phyloP scores from a whole-genome alignment of 2,113 vertebrate species.

The Misgurnus anguillicaudatus region DNA sequence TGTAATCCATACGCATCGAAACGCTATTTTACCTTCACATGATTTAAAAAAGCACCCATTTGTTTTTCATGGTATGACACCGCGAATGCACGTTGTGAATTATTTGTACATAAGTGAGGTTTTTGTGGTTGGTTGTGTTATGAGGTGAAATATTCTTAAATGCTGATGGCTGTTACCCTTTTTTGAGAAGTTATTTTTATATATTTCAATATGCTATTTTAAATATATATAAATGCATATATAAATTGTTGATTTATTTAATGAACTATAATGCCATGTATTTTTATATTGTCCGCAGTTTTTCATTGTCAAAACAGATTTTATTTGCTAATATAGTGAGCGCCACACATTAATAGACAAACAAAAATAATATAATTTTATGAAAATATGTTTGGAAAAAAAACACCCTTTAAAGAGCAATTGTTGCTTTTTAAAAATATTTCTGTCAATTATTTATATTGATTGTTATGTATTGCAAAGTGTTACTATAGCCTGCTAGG shows the following conservation, averaged over 20 bases:
- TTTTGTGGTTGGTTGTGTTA: conserved; percentile 70
- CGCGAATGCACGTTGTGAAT: conserved; percentile 62
- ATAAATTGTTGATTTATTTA: conserved; percentile 80
- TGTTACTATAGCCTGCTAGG: conserved; percentile 50
- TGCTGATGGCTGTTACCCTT: conserved; percentile 73
- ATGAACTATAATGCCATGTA: conserved; percentile 79
- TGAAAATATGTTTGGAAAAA: not conserved
- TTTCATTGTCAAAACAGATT: conserved; percentile 73
- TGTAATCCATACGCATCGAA: conserved; percentile 61
- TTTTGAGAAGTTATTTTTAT: conserved; percentile 81
- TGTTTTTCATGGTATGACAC: conserved; percentile 58
- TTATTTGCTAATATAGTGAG: conserved; percentile 69
- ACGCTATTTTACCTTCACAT: conserved; percentile 54
- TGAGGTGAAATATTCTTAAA: conserved; percentile 70
- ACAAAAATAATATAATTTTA: conserved; percentile 33
- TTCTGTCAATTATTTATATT: conserved; percentile 62
- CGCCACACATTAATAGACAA: conserved; percentile 55
- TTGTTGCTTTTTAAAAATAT: conserved; percentile 63
- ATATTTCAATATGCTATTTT: conserved; percentile 81
- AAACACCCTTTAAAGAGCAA: conserved; percentile 63
- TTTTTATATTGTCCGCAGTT: conserved; percentile 82
- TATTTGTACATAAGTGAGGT: conserved; percentile 72
- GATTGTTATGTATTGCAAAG: conserved; percentile 62
- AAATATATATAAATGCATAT: conserved; percentile 77
- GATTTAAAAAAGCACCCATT: conserved; percentile 60